Percentiles rank a stretch among this genome's conserved stretches.
Evolutionary conservation across 2,113 vertebrate species (phyloP).

Genomic region (Gobio gobio): DNA sequence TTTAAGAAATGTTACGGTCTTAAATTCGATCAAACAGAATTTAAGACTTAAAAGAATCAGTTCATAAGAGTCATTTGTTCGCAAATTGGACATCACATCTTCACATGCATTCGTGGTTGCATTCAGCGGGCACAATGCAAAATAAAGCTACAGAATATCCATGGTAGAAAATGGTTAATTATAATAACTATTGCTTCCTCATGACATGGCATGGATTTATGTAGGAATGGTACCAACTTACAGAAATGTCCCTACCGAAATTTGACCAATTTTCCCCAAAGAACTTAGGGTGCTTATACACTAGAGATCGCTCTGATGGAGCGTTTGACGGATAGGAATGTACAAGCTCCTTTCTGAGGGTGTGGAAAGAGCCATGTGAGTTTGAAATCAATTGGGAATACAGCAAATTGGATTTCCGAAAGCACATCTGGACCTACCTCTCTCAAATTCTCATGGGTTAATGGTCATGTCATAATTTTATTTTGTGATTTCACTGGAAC

Average conservation of each 20-base stretch:
- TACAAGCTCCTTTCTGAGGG: slow-evolving; percentile 22
- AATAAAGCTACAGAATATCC: not conserved
- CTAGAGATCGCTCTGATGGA: slow-evolving; percentile 29
- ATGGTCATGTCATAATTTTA: slow-evolving; percentile 33
- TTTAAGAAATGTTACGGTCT: too few relatives aligned
- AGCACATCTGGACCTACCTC: slow-evolving; percentile 28
- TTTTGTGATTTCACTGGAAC: slow-evolving; percentile 21
- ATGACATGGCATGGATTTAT: not conserved
- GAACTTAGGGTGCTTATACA: slow-evolving; percentile 16
- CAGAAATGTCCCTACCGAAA: slow-evolving; percentile 21
- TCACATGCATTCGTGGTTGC: not conserved
- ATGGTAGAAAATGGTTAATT: not conserved
- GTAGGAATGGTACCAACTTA: not conserved
- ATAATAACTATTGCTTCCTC: not conserved
- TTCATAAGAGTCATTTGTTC: not conserved
- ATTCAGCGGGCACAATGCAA: not conserved
- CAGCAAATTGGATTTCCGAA: slow-evolving; percentile 27
- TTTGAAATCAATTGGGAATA: slow-evolving; percentile 25
- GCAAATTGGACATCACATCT: not conserved
- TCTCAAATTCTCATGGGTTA: slow-evolving; percentile 33
- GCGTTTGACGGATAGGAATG: slow-evolving; percentile 36
- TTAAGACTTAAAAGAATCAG: not conserved
- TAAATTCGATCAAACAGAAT: too few relatives aligned
- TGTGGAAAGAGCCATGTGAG: slow-evolving; percentile 30
- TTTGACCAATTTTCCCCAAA: slow-evolving; percentile 36